Percentiles rank a stretch among this genome's conserved stretches.
phyloP scores from a whole-genome alignment of 2,888 invertebrate genomes.

The Morpho helenor region DNA sequence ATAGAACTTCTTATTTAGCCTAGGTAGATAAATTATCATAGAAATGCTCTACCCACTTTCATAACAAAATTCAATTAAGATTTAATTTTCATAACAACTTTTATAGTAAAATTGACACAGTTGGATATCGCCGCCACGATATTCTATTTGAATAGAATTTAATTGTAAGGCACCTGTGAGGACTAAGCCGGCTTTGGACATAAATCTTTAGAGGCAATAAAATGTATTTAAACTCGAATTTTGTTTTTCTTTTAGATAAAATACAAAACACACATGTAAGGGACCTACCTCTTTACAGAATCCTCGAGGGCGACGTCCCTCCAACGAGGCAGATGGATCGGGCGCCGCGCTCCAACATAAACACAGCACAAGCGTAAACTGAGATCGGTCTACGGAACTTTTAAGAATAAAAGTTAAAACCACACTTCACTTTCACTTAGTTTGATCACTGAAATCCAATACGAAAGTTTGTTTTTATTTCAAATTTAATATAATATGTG shows the following conservation, averaged over 20 bases:
- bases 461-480: conserved; percentile 64
- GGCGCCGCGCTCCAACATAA: conserved; percentile 72
- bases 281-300: conserved; percentile 62
- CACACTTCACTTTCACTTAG: conserved; percentile 59
- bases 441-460: conserved; percentile 70
- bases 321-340: conserved; percentile 58
- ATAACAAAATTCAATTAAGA: too few species aligned
- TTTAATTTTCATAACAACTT: too few species aligned
- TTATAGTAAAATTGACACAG: too few species aligned
- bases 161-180: too few species aligned
- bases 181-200: not conserved
- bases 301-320: conserved; percentile 73
- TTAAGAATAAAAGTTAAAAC: conserved; percentile 37
- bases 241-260: too few species aligned
- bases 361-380: conserved; percentile 71
- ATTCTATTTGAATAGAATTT: too few species aligned
- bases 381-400: conserved; percentile 42
- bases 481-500: conserved; percentile 53
- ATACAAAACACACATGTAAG: not conserved
- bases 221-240: not conserved
- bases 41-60: too few species aligned
- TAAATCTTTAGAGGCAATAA: conserved; percentile 29
- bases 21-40: too few species aligned
- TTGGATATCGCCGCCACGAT: too few species aligned
- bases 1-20: too few species aligned